Evolutionary conservation across 2,113 vertebrate species (phyloP), one percentile per base, ranked within the genome.

Genomic region (Eonycteris spelaea): DNA sequence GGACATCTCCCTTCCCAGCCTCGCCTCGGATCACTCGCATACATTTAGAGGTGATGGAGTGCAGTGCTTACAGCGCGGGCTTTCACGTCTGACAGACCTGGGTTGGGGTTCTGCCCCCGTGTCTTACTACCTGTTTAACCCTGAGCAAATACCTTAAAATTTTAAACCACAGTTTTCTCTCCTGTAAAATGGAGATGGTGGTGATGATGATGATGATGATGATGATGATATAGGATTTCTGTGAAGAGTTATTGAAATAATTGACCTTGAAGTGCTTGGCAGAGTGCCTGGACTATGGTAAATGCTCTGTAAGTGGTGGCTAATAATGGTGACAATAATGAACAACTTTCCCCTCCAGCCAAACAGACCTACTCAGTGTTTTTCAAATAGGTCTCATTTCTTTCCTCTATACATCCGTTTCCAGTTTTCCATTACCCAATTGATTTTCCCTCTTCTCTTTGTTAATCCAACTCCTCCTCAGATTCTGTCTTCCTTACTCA

Each of bases 81-180:
- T 78, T 63, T 2, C 28, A 53, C 26, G 77, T 74, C 59, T 70
- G 53, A 57, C 30, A 43, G 12, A 38, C 26, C 38, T 48, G 59
- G 38, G 8, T 28, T 91, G 8, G 38, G 71, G n/a, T 86, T 45
- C 40, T 61, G n/a, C 16, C 22, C 55, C 18, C 40, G 45, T 78
- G 85, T 63, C 65, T 96, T 88, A 38, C 8, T 35, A 45, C 16
- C 35, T 94, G 6, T 70, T 12, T 71, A 57, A 53, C 35, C 13
- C 51, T 59, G 43, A 90, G 35, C 51, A 87, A 79, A 40, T 73
- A 45, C 14, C 57, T 82, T 73, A 70, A 45, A 40, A 43, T 86
- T 78, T 68, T 57, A 92, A 95, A n/a, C 4, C 26, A 28, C 1
- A 43, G 6, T 87, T 82, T 91, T 7, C n/a, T 65, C 45, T 19